Evolutionary conservation across 2,113 vertebrate genomes (phyloP).

Genomic region (Shinisaurus crocodilurus): DNA sequence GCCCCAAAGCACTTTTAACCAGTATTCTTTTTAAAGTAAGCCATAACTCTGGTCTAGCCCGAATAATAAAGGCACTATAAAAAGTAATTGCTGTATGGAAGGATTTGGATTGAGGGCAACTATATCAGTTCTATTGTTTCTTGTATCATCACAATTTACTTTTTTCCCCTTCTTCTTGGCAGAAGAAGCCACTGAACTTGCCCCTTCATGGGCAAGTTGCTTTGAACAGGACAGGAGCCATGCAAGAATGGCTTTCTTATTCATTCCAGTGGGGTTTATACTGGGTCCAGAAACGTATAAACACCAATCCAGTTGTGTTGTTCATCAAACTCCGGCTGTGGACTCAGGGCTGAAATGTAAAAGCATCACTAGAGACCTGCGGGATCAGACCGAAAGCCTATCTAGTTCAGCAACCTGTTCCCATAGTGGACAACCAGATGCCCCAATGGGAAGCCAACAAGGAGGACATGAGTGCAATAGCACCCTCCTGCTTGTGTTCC

Average conservation of each 20-base stretch:
- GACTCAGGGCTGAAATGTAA: no score
- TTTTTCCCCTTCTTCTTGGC: not conserved
- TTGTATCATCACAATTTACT: not conserved
- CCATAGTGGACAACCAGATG: no score
- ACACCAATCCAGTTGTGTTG: no score
- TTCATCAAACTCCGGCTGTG: no score
- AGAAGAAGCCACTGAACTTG: not conserved
- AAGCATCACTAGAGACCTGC: no score
- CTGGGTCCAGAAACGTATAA: no score
- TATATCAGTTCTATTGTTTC: slow-evolving; percentile 45
- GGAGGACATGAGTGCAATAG: no score
- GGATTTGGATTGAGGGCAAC: slow-evolving; percentile 8
- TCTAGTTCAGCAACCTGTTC: no score
- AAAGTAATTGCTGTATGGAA: slow-evolving; percentile 38
- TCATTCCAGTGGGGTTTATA: not conserved
- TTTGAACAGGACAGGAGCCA: not conserved
- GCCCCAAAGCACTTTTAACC: slow-evolving; percentile 28
- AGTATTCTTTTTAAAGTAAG: slow-evolving; percentile 53
- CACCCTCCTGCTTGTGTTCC: no score
- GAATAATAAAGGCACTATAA: slow-evolving; percentile 38
- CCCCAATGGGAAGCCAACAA: no score
- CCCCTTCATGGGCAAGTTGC: not conserved
- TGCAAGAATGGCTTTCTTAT: not conserved
- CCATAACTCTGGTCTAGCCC: slow-evolving; percentile 32
- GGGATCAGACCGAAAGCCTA: no score